Evolutionary conservation across 2,888 invertebrate genomes (phyloP).

Genomic region (Bunonema sp.): DNA sequence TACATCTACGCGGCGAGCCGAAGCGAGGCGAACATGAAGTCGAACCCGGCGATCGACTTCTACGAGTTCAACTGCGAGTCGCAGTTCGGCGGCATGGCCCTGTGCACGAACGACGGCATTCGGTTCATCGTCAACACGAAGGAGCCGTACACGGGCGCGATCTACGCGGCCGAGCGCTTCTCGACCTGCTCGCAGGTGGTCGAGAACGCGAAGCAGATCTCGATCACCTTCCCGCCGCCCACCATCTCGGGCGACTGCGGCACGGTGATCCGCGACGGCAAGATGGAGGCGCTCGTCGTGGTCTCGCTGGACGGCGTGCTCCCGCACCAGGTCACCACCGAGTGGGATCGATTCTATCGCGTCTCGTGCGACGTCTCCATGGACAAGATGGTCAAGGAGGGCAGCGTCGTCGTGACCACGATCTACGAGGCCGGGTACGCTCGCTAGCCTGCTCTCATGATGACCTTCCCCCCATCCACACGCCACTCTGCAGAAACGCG

Average conservation of each 20-base stretch:
- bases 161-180: constrained; percentile 44
- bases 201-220: constrained; percentile 43
- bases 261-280: constrained; percentile 42
- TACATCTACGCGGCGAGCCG: constrained; percentile 41
- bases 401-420: constrained; percentile 44
- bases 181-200: constrained; percentile 43
- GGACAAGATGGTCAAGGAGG: constrained; percentile 43
- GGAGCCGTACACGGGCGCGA: constrained; percentile 45
- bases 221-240: constrained; percentile 45
- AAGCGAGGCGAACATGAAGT: constrained; percentile 33
- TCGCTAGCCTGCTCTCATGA: background rate
- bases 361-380: constrained; percentile 43
- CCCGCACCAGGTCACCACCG: constrained; percentile 44
- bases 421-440: constrained; percentile 40
- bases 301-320: constrained; percentile 44
- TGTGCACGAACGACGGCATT: constrained; percentile 45
- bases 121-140: constrained; percentile 45
- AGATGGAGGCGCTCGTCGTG: constrained; percentile 44
- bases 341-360: constrained; percentile 45
- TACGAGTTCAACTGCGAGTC: constrained; percentile 45
- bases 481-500: constrained; percentile 2
- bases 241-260: constrained; percentile 43
- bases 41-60: constrained; percentile 41
- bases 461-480: constrained; percentile 1
- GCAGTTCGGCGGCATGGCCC: constrained; percentile 45